Evolutionary conservation across 53 echinoderm and acorn worm genomes (phyloP), one percentile per base, ranked within the genome.

Genomic region (Mesocentrotus franciscanus): DNA sequence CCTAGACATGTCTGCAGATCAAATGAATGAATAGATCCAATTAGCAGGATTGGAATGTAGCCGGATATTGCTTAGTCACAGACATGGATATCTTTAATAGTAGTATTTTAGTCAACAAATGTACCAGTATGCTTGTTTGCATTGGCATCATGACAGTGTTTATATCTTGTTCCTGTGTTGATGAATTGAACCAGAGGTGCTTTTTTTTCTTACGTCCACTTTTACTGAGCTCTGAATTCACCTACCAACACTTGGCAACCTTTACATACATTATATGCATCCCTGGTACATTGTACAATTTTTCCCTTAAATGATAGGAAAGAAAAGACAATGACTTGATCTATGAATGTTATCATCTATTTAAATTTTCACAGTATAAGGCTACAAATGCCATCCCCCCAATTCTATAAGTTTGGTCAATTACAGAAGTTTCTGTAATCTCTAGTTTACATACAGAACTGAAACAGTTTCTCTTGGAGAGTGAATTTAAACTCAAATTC

Each of bases 31-130:
- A 55, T 92, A 75, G 56, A 92, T 92, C 42, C 29, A 92, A 92
- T 92, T 92, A 92, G 71, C 91, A 91, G 91, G 66, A 33, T 17
- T 10, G 91, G 36, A 91, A 64, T 66, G 91, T 35, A 91, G 22
- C 10, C 57, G 87, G 87, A 29, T 58, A 87, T 87, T 58, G 58
- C 59, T 87, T 87, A 87, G 87, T 87, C 87, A 87, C 39, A 84
- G 84, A 32, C 74, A 39, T n/a, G 87, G 87, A 87, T 58, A 58
- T 87, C 26, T 29, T 58, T 29, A 58, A 12, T 58, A 14, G 58
- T 87, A 58, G 29, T 58, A 58, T 87, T 57, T 87, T 58, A 55
- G 58, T 81, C 81, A 81, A 81, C 20, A 76, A 10, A 76, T 76
- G 76, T 22, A 75, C n/a, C 75, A 11, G 22, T n/a, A 24, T 42